Base-by-base conservation (phyloP, 2,888 invertebrate species). In the Tanaodytes sp. region DNA sequence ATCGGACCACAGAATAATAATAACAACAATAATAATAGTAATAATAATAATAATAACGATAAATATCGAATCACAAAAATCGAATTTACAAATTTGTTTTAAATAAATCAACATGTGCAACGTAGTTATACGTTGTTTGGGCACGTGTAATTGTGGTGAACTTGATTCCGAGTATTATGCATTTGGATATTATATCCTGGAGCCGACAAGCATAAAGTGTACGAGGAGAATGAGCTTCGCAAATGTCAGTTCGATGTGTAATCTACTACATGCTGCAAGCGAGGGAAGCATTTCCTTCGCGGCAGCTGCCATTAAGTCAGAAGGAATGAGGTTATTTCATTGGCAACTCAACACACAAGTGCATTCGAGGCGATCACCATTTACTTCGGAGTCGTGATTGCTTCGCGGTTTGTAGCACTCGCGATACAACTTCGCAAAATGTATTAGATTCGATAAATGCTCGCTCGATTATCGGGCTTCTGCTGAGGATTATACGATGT, bases 271-370 rank as follows among this genome's bases (percentile, higher is more conserved):
- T 23, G 45, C 43, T 39, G 54, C 55, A 40, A 58, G 46, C 69
- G 63, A 64, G 54, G 71, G 62, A 63, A 71, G 57, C 42, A 59
- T 71, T 71, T 71, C 71, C 71, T 66, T 58, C 54, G 52, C 58
- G 57, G 70, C 65, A 71, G 71, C 66, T 71, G 71, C 71, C 67
- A 71, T 71, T 71, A 66, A 64, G 55, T 67, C 59, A 61, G 63
- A 51, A 71, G 71, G 66, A 71, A 71, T 61, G 71, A 71, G 71
- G 71, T 67, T 71, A 67, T 67, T 71, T 58, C 71, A 71, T 71
- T 71, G 71, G 63, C 66, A 67, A 71, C 66, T 64, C 67, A 46
- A 42, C 71, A 43, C 59, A 71, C 71, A 67, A 71, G 66, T 66
- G 71, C 59, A 63, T 63, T 67, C 67, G 71, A 66, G 42, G 66